phyloP scores from a whole-genome alignment of 2,113 vertebrate genomes.

The Andinoacara biseriatus region DNA sequence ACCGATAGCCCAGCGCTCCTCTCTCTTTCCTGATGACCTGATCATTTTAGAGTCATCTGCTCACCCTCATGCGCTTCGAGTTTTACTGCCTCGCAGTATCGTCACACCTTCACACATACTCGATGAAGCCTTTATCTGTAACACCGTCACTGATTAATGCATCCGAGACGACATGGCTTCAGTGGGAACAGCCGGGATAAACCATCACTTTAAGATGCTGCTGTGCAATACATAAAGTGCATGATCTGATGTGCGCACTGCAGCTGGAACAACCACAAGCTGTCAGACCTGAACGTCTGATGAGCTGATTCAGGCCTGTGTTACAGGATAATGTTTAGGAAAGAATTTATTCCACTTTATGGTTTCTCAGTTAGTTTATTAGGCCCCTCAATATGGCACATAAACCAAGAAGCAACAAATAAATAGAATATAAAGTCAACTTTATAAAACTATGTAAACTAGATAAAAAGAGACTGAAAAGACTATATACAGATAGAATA shows the following conservation, averaged over 20 bases:
- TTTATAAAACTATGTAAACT: no score
- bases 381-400: no score
- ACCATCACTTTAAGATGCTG: not conserved
- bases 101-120: no score
- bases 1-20: not conserved
- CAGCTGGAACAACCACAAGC: no score
- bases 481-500: no score
- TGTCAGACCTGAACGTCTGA: not conserved
- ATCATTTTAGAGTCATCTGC: no score
- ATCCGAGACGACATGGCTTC: fast-evolving
- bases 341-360: no score
- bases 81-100: no score
- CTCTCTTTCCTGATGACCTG: fast-evolving
- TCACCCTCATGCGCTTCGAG: not conserved
- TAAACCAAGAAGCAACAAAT: no score
- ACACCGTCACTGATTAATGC: not conserved
- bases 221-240: not conserved
- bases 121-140: not conserved
- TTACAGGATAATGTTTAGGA: not conserved
- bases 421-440: no score
- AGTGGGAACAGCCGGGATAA: not conserved
- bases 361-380: no score
- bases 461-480: no score
- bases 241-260: not conserved
- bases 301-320: not conserved